Percentiles rank a stretch among this genome's conserved stretches.
Conservation (phyloP, 1,140 invertebrate genomes). For the Drosophila kohkoa region DNA sequence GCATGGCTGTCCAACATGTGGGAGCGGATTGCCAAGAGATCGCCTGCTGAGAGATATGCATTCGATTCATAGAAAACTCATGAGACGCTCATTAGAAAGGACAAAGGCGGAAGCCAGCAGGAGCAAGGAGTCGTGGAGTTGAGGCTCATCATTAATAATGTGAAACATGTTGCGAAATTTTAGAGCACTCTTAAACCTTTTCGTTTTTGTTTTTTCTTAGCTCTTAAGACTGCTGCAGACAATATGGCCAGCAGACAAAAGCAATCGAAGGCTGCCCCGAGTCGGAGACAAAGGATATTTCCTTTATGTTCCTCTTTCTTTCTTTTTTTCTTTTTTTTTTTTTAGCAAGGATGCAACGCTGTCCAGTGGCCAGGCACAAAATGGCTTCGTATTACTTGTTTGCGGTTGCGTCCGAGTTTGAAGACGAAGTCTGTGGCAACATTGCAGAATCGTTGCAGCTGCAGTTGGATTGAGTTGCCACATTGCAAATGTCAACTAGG, state of each 20-base stretch:
- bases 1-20: slow-evolving; percentile 45
- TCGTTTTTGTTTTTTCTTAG: slow-evolving; percentile 2
- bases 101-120: slow-evolving; percentile 29
- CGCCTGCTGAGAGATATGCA: slow-evolving; percentile 30
- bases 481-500: slow-evolving; percentile 55
- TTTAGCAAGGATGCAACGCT: slow-evolving; percentile 17
- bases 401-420: slow-evolving; percentile 24
- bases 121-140: slow-evolving; percentile 38
- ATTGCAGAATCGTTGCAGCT: slow-evolving; percentile 36
- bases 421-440: slow-evolving; percentile 27
- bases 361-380: slow-evolving; percentile 44
- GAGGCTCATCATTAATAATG: slow-evolving; percentile 69
- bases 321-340: background rate
- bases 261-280: slow-evolving; percentile 54
- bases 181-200: slow-evolving; percentile 67
- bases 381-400: slow-evolving; percentile 58
- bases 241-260: slow-evolving; percentile 75
- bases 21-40: slow-evolving; percentile 25
- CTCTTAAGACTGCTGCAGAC: slow-evolving; percentile 41
- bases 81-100: slow-evolving; percentile 60
- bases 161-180: slow-evolving; percentile 80
- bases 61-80: slow-evolving; percentile 55
- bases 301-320: background rate
- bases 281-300: slow-evolving; percentile 50
- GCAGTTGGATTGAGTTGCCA: slow-evolving; percentile 53